Evolutionary conservation across 2,113 vertebrate genomes (phyloP), one percentile per base, ranked within the genome.

Genomic region (Pseudorectes ferrugineus): DNA sequence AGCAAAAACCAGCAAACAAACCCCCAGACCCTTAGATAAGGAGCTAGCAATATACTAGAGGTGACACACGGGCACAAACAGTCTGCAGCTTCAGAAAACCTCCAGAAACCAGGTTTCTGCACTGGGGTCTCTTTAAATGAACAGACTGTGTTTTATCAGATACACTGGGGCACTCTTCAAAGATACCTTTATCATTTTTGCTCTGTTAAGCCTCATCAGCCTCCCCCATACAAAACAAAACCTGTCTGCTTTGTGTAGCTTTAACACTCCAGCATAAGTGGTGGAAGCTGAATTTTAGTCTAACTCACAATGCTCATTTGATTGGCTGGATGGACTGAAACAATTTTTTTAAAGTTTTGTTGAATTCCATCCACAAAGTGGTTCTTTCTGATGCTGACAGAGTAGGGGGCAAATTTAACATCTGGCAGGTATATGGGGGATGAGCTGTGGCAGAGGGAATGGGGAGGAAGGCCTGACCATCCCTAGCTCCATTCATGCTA

Each of bases 341-440:
- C 28, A 52, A 8, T 6, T 67, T 57, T 57, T 68, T 76, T 49
- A 40, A 76, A n/a, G 18, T 67, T 91, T 46, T 63, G 4, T 38
- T 65, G 36, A 43, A 76, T 75, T 76, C 43, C 16, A 38, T 79
- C 40, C 18, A 48, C 33, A 28, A 73, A 54, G 54, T 45, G 18
- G 10, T n/a, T 66, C 20, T 70, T 80, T 70, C 26, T 81, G 38
- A 49, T 81, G 17, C 33, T 7, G 9, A 36, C 38, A 58, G 20
- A 17, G 17, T 29, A 45, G 29, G 20, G 35, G 42, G 10, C 15
- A 81, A 51, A 49, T 21, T 68, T 65, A 52, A 35, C 3, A 12
- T 71, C 35, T 4, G 3, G 18, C 0, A 2, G 18, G 12, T 67
- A 10, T 29, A 11, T 33, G 11, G 2, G 18, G 5, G 5, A 1